These are phyloP conservation scores for Amia ocellicauda DNA, from an alignment of 2,113 vertebrate species.

Conservation along the genomic window DNA sequence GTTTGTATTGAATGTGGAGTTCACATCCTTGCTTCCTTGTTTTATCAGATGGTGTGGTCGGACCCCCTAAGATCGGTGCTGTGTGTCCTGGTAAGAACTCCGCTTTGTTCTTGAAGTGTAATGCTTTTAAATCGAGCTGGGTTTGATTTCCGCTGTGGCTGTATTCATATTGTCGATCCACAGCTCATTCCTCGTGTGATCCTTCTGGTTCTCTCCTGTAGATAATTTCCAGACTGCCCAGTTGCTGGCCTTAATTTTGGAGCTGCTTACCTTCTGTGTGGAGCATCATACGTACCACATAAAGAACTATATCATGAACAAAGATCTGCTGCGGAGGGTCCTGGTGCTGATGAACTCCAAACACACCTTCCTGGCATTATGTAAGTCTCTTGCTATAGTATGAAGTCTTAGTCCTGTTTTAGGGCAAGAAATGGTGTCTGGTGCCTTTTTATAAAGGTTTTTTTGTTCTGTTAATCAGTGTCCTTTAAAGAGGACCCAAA, in stretches of 20 bases:
- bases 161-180: background rate
- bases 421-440: too few species aligned
- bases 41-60: constrained; percentile 78
- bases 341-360: constrained; percentile 97
- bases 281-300: constrained; percentile 97
- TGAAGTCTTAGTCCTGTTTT: too few species aligned
- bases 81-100: constrained; percentile 85
- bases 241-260: constrained; percentile 92
- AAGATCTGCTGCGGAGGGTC: constrained; percentile 92
- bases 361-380: constrained; percentile 94
- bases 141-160: background rate
- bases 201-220: constrained; percentile 36
- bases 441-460: too few species aligned
- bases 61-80: constrained; percentile 77
- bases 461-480: too few species aligned
- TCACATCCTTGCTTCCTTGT: constrained; percentile 20
- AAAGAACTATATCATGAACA: constrained; percentile 99
- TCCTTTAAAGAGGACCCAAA: too few species aligned
- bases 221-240: constrained; percentile 98
- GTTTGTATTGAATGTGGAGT: background rate
- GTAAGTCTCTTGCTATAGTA: constrained; percentile 88
- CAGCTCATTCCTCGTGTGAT: constrained; percentile 1
- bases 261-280: constrained; percentile 94
- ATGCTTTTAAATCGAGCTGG: background rate
- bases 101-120: background rate